Percentiles rank a stretch among this genome's conserved stretches.
Conservation (phyloP, 2,888 invertebrate species). For the Drosophila histrio region DNA sequence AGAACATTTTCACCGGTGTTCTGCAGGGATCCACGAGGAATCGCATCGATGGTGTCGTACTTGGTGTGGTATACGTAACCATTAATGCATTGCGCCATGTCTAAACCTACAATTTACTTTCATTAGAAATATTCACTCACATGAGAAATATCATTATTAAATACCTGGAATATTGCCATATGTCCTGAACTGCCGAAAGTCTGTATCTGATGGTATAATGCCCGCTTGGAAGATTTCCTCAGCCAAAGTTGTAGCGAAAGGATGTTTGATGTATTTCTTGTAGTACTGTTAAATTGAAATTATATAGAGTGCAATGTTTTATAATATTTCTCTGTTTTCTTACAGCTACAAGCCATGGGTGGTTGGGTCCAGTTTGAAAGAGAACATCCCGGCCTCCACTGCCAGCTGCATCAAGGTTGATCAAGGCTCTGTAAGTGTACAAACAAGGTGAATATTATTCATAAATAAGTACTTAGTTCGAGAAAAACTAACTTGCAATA, state of each 20-base stretch:
- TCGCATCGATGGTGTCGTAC: constrained; percentile 87
- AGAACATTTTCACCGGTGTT: constrained; percentile 89
- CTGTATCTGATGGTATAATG: constrained; percentile 88
- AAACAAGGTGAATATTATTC: no score
- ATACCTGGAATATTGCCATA: constrained; percentile 69
- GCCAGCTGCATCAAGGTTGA: constrained; percentile 96
- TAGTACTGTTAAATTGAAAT: constrained; percentile 81
- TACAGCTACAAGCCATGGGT: constrained; percentile 88
- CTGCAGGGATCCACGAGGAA: constrained; percentile 89
- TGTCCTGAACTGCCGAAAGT: constrained; percentile 83
- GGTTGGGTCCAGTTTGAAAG: constrained; percentile 93
- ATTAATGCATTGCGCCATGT: constrained; percentile 90
- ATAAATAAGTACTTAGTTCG: neutral
- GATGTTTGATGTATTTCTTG: constrained; percentile 85
- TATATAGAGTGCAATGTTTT: neutral
- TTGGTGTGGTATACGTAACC: constrained; percentile 91
- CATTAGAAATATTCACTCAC: neutral
- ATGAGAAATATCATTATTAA: neutral
- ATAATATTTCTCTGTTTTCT: neutral
- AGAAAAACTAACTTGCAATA: constrained; percentile 85
- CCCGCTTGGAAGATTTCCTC: constrained; percentile 88
- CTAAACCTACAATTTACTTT: constrained; percentile 86
- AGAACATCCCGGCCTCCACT: constrained; percentile 94
- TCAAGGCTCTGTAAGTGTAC: constrained; percentile 86
- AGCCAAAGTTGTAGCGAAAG: constrained; percentile 85